These are phyloP conservation scores for Acronicta aceris DNA, from an alignment of 2,888 invertebrate genomes.

Conservation along the genomic window DNA sequence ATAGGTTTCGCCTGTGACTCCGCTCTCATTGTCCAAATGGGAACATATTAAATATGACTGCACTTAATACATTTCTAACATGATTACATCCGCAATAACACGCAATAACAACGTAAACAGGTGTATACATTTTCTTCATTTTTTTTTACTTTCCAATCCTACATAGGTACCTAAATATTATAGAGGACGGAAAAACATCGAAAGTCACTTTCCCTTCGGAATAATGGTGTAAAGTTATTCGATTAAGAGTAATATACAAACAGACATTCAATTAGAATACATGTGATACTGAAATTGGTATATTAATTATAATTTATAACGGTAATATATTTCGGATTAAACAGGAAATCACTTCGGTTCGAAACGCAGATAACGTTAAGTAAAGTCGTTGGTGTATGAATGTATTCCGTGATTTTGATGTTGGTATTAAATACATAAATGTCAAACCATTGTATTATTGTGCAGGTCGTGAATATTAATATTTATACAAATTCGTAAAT, in stretches of 20 bases:
- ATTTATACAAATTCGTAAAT: background rate
- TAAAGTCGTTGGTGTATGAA: slow-evolving; percentile 23
- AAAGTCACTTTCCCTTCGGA: no score
- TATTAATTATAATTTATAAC: slow-evolving; percentile 38
- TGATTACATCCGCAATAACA: no score
- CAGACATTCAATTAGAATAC: slow-evolving; percentile 4
- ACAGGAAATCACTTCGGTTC: slow-evolving; percentile 40
- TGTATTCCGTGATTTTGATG: slow-evolving; percentile 40
- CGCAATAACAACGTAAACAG: no score
- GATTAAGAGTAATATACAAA: slow-evolving; percentile 1
- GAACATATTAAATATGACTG: no score
- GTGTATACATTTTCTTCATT: no score
- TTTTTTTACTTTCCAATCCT: no score
- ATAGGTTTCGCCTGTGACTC: slow-evolving; percentile 15
- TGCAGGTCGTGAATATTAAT: slow-evolving; percentile 20
- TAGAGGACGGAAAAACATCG: no score
- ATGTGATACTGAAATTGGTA: slow-evolving; percentile 19
- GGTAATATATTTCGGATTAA: slow-evolving; percentile 32
- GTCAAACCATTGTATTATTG: slow-evolving; percentile 18
- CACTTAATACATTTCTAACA: no score
- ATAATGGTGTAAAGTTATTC: background rate
- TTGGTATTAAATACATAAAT: slow-evolving; percentile 33
- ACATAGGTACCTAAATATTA: no score
- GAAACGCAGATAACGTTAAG: slow-evolving; percentile 31
- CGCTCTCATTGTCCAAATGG: background rate